These are phyloP conservation scores for Gymnocephalus cernua DNA, from an alignment of 2,113 vertebrate genomes.

Conservation along the genomic window DNA sequence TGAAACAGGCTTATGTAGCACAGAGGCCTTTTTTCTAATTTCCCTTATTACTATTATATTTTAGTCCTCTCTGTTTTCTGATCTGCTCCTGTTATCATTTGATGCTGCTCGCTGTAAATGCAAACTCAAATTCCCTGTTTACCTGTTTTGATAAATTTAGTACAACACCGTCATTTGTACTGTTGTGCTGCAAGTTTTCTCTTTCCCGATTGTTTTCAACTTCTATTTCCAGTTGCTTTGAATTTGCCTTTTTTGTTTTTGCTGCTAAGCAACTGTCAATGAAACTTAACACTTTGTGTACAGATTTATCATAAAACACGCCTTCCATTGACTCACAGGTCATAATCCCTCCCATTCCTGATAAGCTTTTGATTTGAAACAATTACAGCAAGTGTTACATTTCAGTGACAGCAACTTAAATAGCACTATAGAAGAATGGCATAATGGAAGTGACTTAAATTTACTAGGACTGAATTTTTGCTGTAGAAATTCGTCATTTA, in stretches of 20 bases:
- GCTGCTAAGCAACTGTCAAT: neutral
- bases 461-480: neutral
- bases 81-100: neutral
- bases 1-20: neutral
- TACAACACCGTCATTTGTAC: neutral
- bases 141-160: too few relatives aligned
- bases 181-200: too few relatives aligned
- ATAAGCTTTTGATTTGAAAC: neutral
- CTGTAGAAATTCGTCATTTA: neutral
- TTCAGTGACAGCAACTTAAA: neutral
- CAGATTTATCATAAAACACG: neutral
- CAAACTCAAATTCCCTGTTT: too few relatives aligned
- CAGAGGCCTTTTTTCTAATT: neutral
- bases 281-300: neutral
- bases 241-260: neutral
- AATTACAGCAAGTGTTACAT: neutral
- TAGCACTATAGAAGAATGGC: neutral
- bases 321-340: neutral
- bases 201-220: too few relatives aligned
- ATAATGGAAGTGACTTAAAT: neutral
- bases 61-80: neutral
- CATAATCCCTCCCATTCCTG: neutral
- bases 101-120: neutral
- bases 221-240: neutral
- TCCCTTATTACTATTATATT: neutral